These are phyloP conservation scores for Brachymystax lenok DNA, from an alignment of 2,797 vertebrate species.

Conservation along the genomic window DNA sequence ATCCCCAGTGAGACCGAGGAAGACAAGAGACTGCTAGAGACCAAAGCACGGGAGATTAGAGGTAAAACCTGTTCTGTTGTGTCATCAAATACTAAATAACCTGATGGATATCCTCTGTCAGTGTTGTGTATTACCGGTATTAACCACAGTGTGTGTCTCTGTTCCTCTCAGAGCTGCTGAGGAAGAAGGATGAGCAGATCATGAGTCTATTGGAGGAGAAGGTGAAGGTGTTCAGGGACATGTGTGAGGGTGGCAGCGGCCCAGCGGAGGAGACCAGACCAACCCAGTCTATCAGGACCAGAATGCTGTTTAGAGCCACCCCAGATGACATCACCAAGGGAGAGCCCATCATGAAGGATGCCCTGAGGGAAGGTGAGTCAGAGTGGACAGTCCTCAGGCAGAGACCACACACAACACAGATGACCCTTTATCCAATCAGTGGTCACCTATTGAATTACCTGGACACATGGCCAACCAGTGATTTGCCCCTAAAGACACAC, in stretches of 20 bases:
- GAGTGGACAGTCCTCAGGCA: not conserved
- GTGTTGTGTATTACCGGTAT: not conserved
- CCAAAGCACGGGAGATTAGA: slow-evolving; percentile 84
- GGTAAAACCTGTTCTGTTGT: slow-evolving; percentile 62
- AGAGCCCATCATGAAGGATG: slow-evolving; percentile 84
- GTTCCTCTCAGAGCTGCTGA: slow-evolving; percentile 81
- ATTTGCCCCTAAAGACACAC: not conserved
- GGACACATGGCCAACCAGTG: not conserved
- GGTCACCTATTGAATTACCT: not conserved
- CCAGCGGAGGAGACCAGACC: slow-evolving; percentile 71
- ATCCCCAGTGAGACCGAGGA: slow-evolving; percentile 91
- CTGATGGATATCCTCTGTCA: no score
- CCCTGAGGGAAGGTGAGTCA: slow-evolving; percentile 85
- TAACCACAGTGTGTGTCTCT: not conserved
- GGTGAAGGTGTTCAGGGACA: slow-evolving; percentile 84
- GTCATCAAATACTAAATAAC: not conserved
- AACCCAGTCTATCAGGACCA: slow-evolving; percentile 46
- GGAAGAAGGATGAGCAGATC: slow-evolving; percentile 88
- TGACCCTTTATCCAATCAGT: not conserved
- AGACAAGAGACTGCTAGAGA: slow-evolving; percentile 83
- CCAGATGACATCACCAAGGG: slow-evolving; percentile 86
- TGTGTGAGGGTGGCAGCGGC: slow-evolving; percentile 75
- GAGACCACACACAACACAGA: not conserved
- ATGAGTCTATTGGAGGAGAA: slow-evolving; percentile 86
- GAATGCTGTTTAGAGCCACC: slow-evolving; percentile 83